phyloP scores from a whole-genome alignment of 2,888 invertebrate species.

The Luffia ferchaultella region DNA sequence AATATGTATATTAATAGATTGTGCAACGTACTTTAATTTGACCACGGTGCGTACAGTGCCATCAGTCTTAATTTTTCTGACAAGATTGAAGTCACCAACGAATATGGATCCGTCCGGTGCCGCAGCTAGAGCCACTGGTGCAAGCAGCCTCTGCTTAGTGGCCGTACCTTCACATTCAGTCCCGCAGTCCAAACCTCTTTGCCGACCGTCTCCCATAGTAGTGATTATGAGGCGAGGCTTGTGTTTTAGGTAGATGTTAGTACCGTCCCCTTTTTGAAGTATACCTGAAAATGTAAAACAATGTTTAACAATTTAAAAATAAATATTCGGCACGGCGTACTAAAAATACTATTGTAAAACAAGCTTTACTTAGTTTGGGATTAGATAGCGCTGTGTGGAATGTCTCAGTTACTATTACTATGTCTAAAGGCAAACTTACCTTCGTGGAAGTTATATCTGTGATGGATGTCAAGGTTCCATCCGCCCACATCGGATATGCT shows the following conservation, averaged over 20 bases:
- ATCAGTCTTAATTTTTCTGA: conserved; percentile 86
- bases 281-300: conserved; percentile 69
- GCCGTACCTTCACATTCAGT: conserved; percentile 82
- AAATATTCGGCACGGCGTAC: background rate
- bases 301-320: background rate
- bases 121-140: conserved; percentile 92
- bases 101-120: conserved; percentile 94
- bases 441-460: conserved; percentile 97
- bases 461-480: conserved; percentile 98
- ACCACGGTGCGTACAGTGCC: conserved; percentile 84
- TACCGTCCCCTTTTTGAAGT: conserved; percentile 96
- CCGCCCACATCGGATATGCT: conserved; percentile 96
- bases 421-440: too few species aligned
- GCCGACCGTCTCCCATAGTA: conserved; percentile 91
- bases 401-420: too few species aligned
- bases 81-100: conserved; percentile 95
- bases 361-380: too few species aligned
- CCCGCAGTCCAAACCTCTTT: conserved; percentile 84
- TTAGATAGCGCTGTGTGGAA: too few species aligned
- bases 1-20: background rate
- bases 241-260: conserved; percentile 92
- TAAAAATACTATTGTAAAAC: too few species aligned
- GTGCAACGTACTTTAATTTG: conserved; percentile 82
- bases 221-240: conserved; percentile 91
- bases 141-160: conserved; percentile 81